phyloP scores from a whole-genome alignment of 2,797 vertebrate species.

The Arremon aurantiirostris region DNA sequence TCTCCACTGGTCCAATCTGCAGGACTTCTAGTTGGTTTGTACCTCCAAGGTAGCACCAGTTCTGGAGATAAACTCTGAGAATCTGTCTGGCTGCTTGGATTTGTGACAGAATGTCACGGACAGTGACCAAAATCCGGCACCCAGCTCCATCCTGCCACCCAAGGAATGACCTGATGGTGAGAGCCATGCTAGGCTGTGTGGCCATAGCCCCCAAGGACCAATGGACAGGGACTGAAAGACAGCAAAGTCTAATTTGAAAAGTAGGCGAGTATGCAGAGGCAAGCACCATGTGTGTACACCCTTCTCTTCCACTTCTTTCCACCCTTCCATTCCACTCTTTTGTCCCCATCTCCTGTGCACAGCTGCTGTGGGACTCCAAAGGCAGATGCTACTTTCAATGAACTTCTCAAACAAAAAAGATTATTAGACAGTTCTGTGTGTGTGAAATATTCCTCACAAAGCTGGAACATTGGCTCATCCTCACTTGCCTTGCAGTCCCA shows the following conservation, averaged over 20 bases:
- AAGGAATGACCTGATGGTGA: rapidly evolving
- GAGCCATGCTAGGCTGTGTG: rapidly evolving
- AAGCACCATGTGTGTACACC: rapidly evolving
- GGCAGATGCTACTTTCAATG: not conserved
- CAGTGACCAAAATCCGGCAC: rapidly evolving
- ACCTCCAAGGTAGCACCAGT: not conserved
- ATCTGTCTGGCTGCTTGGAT: not conserved
- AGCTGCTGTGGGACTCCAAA: not conserved
- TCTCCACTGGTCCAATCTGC: not conserved
- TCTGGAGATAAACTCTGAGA: not conserved
- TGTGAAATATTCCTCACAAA: not conserved
- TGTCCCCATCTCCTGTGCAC: not conserved
- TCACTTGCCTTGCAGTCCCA: not conserved
- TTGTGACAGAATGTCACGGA: not conserved
- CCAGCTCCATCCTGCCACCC: not conserved
- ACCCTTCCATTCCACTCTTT: not conserved
- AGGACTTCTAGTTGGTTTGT: not conserved
- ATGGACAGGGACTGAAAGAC: rapidly evolving
- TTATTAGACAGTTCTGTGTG: not conserved
- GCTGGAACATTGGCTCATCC: not conserved
- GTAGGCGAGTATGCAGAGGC: not conserved
- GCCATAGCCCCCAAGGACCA: rapidly evolving
- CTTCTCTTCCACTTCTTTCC: not conserved
- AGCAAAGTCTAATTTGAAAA: not conserved
- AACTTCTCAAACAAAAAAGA: not conserved